These are phyloP conservation scores for human DNA, from an alignment of 2,113 vertebrate species.

Conservation along the genomic window GRCh38 chr6:114193501-114194000, in stretches of 20 bases:
- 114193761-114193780: neutral
- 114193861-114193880: neutral
- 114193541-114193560: neutral
- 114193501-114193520: neutral
- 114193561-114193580: neutral
- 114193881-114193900: neutral
- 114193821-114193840: neutral
- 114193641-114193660: neutral
- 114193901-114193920: neutral
- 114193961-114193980: neutral
- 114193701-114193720: constrained; percentile 7
- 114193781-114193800: neutral
- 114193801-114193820: neutral
- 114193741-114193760: neutral
- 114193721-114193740: neutral
- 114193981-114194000: neutral
- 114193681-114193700: neutral
- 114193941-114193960: neutral
- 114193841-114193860: neutral
- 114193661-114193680: neutral
- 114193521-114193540: neutral
- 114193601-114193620: neutral
- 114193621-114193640: neutral
- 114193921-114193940: neutral
- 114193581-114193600: constrained; percentile 19